phyloP scores from a whole-genome alignment of 2,113 vertebrate species.

The Aptenodytes forsteri region DNA sequence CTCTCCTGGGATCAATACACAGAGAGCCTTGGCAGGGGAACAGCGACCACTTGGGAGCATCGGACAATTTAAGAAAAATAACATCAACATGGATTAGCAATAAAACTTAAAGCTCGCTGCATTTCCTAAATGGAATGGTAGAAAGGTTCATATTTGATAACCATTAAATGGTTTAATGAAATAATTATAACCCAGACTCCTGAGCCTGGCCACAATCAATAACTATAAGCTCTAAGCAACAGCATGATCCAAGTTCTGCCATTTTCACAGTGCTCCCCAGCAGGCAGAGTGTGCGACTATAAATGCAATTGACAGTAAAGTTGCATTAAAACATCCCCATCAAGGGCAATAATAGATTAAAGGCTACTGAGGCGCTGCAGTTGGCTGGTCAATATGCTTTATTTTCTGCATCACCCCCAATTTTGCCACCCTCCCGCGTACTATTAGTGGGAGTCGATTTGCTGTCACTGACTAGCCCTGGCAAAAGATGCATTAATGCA shows the following conservation, averaged over 20 bases:
- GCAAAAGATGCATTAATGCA: constrained; percentile 89
- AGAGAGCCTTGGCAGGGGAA: background rate
- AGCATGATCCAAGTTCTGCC: constrained; percentile 11
- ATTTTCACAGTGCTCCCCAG: constrained; percentile 69
- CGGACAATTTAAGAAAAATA: background rate
- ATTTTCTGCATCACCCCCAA: constrained; percentile 77
- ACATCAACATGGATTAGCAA: constrained; percentile 5
- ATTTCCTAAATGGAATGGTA: background rate
- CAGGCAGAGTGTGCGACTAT: constrained; percentile 56
- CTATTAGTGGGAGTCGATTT: constrained; percentile 88
- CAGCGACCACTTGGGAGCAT: background rate
- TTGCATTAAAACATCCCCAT: constrained; percentile 90
- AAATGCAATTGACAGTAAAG: constrained; percentile 77
- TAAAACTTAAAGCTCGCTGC: background rate
- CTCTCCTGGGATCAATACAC: background rate
- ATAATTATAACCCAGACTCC: constrained; percentile 77
- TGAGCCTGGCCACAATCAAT: constrained; percentile 69
- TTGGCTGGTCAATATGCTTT: constrained; percentile 89
- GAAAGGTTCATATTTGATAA: constrained; percentile 78
- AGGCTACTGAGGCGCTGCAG: constrained; percentile 83
- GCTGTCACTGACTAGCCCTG: constrained; percentile 83
- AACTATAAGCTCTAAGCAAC: constrained; percentile 64
- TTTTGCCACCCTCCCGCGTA: constrained; percentile 71
- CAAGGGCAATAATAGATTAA: constrained; percentile 90
- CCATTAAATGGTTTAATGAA: constrained; percentile 80